Conservation (phyloP, 2,888 invertebrate species). For the Cheiracanthium punctorium region DNA sequence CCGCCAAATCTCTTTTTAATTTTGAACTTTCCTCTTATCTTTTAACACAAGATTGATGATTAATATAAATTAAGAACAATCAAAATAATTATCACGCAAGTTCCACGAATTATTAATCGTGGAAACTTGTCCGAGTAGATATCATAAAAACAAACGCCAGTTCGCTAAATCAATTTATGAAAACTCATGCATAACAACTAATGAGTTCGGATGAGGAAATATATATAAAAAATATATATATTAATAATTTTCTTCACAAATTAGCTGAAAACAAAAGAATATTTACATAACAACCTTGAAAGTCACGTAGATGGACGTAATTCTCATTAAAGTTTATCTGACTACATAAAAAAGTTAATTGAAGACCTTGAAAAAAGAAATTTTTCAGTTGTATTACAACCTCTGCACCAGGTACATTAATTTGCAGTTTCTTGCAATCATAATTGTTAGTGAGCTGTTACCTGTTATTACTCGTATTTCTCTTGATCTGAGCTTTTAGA, state of each 20-base stretch:
- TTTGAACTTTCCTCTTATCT: background rate
- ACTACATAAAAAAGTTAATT: slow-evolving; percentile 45
- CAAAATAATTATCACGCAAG: slow-evolving; percentile 1
- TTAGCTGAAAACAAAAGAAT: slow-evolving; percentile 10
- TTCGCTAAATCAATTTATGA: background rate
- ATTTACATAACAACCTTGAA: slow-evolving; percentile 40
- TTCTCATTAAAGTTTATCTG: slow-evolving; percentile 57
- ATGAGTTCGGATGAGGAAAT: background rate
- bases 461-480: slow-evolving; percentile 64
- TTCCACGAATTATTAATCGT: background rate
- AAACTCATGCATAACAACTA: background rate
- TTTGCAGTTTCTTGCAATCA: slow-evolving; percentile 57
- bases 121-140: background rate
- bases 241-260: background rate
- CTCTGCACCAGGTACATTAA: slow-evolving; percentile 32
- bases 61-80: slow-evolving; percentile 17
- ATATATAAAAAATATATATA: background rate
- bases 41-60: slow-evolving; percentile 1
- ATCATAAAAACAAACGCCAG: background rate
- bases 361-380: slow-evolving; percentile 46
- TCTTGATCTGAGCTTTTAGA: slow-evolving; percentile 50
- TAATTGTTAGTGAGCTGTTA: slow-evolving; percentile 61
- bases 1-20: background rate
- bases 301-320: slow-evolving; percentile 26
- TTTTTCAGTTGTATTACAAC: background rate